These are phyloP conservation scores for Sarcophilus harrisii DNA, from an alignment of 2,797 vertebrate species.

Conservation along the genomic window DNA sequence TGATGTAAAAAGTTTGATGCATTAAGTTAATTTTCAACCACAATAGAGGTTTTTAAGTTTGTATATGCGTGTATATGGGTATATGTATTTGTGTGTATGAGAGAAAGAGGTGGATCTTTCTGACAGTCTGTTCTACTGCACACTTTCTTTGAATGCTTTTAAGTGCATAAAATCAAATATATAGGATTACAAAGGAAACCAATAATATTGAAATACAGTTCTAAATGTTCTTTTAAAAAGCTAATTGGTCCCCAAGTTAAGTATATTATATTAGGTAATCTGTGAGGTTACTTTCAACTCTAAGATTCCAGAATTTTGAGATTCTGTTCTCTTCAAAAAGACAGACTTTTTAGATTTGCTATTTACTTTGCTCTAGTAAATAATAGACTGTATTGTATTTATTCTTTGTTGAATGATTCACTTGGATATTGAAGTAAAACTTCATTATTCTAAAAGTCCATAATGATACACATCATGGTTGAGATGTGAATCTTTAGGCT, in stretches of 20 bases:
- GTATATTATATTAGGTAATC: background rate
- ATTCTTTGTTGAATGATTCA: background rate
- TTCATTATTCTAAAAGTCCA: background rate
- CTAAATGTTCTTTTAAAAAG: background rate
- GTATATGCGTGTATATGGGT: background rate
- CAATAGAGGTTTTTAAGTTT: background rate
- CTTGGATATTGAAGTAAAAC: background rate
- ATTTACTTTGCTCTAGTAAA: background rate
- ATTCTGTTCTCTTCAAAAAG: background rate
- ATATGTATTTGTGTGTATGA: background rate
- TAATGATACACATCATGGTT: background rate
- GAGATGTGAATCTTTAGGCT: background rate
- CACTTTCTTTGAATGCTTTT: background rate
- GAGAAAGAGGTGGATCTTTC: background rate
- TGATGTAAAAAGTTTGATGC: background rate
- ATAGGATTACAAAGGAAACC: background rate
- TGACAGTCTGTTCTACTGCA: background rate
- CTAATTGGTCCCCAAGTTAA: background rate
- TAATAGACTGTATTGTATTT: background rate
- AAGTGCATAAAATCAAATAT: background rate
- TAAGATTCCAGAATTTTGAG: background rate
- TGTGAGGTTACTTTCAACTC: background rate
- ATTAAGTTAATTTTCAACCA: background rate
- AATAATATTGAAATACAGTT: background rate
- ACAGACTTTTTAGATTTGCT: background rate